Percentiles rank a stretch among this genome's conserved stretches.
Evolutionary conservation across 2,888 invertebrate genomes (phyloP).

Genomic region (Ferdinandea cuprea): DNA sequence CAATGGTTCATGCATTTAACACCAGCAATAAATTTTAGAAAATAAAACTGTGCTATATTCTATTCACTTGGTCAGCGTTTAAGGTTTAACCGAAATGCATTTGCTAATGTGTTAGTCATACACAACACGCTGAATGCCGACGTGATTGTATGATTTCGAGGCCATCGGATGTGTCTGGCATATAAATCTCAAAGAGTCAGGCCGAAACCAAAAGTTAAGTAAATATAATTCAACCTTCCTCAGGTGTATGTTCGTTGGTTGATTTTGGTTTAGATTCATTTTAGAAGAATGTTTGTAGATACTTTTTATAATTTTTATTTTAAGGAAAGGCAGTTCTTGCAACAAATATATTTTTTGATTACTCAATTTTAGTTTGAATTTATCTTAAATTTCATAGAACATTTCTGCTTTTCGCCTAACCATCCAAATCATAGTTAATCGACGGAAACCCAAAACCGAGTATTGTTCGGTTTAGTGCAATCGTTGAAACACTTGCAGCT

Average conservation of each 20-base stretch:
- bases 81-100: conserved; percentile 11
- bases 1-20: not conserved
- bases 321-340: too few relatives aligned
- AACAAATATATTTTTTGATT: too few relatives aligned
- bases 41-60: conserved; percentile 12
- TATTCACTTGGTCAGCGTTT: conserved; percentile 22
- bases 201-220: conserved; percentile 24
- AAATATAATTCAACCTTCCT: not conserved
- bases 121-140: conserved; percentile 16
- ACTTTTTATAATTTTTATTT: too few relatives aligned
- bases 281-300: not conserved
- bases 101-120: conserved; percentile 39
- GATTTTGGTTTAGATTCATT: not conserved
- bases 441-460: too few relatives aligned
- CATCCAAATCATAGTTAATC: too few relatives aligned
- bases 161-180: conserved; percentile 57
- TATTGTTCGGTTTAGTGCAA: too few relatives aligned
- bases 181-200: conserved; percentile 33
- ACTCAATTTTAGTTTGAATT: too few relatives aligned
- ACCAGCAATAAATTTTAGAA: not conserved
- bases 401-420: too few relatives aligned
- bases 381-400: too few relatives aligned
- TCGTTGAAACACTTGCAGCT: too few relatives aligned
- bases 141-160: conserved; percentile 62
- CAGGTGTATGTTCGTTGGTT: not conserved